phyloP scores from a whole-genome alignment of 2,113 vertebrate genomes.

The Peucedramus taeniatus region DNA sequence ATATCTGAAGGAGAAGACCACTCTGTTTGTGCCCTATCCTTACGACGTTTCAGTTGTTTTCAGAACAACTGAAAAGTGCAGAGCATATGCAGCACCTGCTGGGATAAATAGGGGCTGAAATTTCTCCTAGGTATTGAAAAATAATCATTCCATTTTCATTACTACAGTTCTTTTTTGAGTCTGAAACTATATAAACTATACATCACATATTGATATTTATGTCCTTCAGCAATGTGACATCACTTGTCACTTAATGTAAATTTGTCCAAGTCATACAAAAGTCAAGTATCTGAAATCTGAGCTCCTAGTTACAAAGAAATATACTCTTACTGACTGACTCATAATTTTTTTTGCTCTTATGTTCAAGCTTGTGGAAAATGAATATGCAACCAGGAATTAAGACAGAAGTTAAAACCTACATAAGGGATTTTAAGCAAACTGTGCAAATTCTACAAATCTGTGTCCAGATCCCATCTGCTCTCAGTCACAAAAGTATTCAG shows the following conservation, averaged over 20 bases:
- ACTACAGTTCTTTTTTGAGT: not conserved
- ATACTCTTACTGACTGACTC: constrained; percentile 64
- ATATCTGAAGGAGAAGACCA: not conserved
- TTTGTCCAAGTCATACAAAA: constrained; percentile 63
- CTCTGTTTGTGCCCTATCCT: not conserved
- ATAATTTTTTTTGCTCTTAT: constrained; percentile 63
- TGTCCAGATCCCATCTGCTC: constrained; percentile 47
- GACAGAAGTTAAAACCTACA: constrained; percentile 67
- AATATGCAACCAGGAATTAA: constrained; percentile 68
- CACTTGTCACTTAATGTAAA: constrained; percentile 68
- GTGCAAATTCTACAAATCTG: constrained; percentile 46
- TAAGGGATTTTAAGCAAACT: constrained; percentile 48
- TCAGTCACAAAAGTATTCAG: constrained; percentile 32
- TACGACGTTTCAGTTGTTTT: not conserved
- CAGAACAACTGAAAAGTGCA: not conserved
- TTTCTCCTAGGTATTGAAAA: not conserved
- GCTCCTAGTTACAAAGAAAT: constrained; percentile 62
- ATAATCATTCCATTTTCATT: not conserved
- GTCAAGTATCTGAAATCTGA: constrained; percentile 69
- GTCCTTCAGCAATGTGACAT: constrained; percentile 44
- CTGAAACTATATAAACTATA: constrained; percentile 1
- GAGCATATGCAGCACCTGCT: not conserved
- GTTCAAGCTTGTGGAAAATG: constrained; percentile 68
- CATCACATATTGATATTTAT: constrained; percentile 65
- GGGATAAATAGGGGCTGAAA: not conserved